Base-by-base conservation (phyloP, 2,888 invertebrate species). In the Pammene aurita region DNA sequence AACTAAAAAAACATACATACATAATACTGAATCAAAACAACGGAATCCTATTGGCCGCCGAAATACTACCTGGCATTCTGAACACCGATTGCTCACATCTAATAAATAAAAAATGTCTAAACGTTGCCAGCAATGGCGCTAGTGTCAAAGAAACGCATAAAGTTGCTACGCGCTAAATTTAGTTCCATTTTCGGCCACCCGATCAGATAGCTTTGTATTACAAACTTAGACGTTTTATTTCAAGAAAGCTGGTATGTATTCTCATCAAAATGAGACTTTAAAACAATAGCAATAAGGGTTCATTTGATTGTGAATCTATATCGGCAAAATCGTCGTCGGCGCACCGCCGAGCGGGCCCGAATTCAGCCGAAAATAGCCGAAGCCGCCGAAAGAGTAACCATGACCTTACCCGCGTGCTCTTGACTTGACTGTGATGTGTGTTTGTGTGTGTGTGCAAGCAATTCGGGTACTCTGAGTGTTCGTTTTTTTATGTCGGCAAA, bases 401-500 rank as follows among this genome's bases (percentile, higher is more conserved):
- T 91, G 91, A 91, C 91, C 91, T 91, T 90, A 88, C 84, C 78
- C 82, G 75, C 78, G 76, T 81, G 81, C 81, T 84, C 87, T 86
- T 85, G 85, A 84, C 83, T 85, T 80, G 78, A 68, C 64, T 70
- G 70, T 70, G 50, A 71, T 64, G 52, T 58, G 58, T 41, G 42
- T 61, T 66, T 77, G 74, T 76, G 84, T 80, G 84, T 80, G 81
- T 82, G 87, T 77, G 82, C 83, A 26, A 54, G 87, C 84, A 89
- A 87, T 90, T 90, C 85, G 90, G 89, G 81, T 84, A 84, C 84
- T 82, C 83, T 73, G 76, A 76, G 77, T 77, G 78, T 73, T 72
- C 73, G 77, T 78, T 77, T 78, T 78, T 80, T 82, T 83, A 81
- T 80, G 80, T 74, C 77, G 72, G 38, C 84, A 87, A 79, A 84